Percentiles rank a stretch among this genome's conserved stretches.
phyloP scores from a whole-genome alignment of 2,888 invertebrate species.

The Melieria picta region DNA sequence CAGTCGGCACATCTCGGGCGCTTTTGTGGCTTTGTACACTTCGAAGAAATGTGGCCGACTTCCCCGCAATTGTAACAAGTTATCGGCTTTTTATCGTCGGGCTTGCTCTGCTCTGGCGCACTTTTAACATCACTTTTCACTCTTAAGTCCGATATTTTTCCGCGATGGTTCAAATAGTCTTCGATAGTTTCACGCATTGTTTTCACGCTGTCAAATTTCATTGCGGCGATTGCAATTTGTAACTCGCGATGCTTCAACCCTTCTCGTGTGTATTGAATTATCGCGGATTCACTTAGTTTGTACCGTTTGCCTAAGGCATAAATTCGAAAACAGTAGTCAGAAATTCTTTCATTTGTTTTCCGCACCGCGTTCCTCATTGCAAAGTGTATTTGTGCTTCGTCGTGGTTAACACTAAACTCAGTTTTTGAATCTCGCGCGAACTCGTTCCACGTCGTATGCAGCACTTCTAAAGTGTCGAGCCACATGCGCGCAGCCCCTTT shows the following conservation, averaged over 20 bases:
- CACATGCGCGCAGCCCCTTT: no score
- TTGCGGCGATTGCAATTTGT: constrained; percentile 6
- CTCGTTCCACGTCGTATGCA: no score
- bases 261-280: constrained; percentile 6
- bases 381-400: not conserved
- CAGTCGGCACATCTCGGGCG: constrained; percentile 12
- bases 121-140: not conserved
- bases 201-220: constrained; percentile 6
- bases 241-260: not conserved
- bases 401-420: no score
- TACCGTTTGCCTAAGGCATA: constrained; percentile 5
- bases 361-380: constrained; percentile 13
- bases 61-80: constrained; percentile 10
- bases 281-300: constrained; percentile 15
- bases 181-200: constrained; percentile 18
- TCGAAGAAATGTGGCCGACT: constrained; percentile 12
- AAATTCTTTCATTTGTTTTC: constrained; percentile 16
- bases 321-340: constrained; percentile 32
- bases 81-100: not conserved
- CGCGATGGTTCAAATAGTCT: constrained; percentile 20
- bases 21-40: not conserved
- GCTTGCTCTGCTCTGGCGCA: not conserved
- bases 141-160: no score
- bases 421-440: no score
- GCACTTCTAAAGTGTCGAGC: no score